A percentile compares a stretch with the other conserved stretches of the same genome.
Evolutionary conservation across 2,888 invertebrate species (phyloP).

Genomic region (Rhimphoctona megacephalus): DNA sequence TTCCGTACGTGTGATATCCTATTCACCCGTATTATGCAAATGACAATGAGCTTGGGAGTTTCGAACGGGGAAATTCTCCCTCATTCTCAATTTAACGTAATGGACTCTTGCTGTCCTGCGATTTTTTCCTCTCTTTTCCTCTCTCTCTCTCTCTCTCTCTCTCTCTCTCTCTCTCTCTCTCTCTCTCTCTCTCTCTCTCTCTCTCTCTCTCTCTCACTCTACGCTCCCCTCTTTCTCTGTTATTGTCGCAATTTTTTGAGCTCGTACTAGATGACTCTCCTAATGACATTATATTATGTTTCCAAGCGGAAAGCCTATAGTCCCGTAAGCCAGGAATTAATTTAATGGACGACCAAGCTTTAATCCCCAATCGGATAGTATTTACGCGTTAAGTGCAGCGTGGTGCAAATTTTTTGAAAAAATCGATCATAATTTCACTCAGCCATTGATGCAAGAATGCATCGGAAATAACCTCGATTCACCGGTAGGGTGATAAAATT

Average conservation of each 20-base stretch:
- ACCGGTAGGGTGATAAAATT: not conserved
- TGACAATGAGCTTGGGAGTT: conserved; percentile 52
- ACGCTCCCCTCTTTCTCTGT: conserved; percentile 5
- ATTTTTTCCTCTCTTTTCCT: conserved; percentile 30
- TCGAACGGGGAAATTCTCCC: conserved; percentile 46
- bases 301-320: conserved; percentile 28
- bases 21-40: conserved; percentile 49
- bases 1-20: not conserved
- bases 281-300: conserved; percentile 59
- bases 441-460: conserved; percentile 1
- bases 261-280: conserved; percentile 40
- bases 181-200: not conserved
- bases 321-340: conserved; percentile 59
- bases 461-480: not conserved
- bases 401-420: conserved; percentile 7
- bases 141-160: not conserved
- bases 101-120: conserved; percentile 20
- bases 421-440: conserved; percentile 11
- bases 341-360: conserved; percentile 60
- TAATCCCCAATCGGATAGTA: conserved; percentile 45
- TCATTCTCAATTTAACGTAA: conserved; percentile 58
- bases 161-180: not conserved
- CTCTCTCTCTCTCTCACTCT: too few relatives aligned
- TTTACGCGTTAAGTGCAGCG: not conserved
- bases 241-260: not conserved